phyloP scores from a whole-genome alignment of 2,888 invertebrate genomes.

The Allacma fusca region DNA sequence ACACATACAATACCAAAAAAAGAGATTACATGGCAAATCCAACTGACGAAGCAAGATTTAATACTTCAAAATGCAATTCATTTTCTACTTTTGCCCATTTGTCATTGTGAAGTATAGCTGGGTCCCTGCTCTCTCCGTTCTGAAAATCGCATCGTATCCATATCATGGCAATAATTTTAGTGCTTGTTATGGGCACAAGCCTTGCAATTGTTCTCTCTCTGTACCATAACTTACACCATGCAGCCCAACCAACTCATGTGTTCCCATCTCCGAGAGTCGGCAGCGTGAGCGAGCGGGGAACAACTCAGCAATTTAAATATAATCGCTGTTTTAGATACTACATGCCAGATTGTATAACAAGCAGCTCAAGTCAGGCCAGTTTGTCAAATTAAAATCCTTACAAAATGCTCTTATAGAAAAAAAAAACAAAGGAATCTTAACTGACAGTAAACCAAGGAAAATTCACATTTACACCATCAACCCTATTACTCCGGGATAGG shows the following conservation, averaged over 20 bases:
- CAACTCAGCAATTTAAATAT: neutral
- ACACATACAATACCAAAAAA: neutral
- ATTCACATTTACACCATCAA: constrained; percentile 31
- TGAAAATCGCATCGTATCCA: neutral
- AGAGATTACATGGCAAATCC: constrained; percentile 5
- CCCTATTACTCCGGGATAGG: neutral
- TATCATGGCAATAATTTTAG: constrained; percentile 2
- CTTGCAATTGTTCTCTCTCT: neutral
- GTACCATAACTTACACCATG: neutral
- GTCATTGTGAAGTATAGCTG: constrained; percentile 8
- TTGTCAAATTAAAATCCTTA: constrained; percentile 16
- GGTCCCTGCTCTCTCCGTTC: too few species aligned
- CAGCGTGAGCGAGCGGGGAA: neutral
- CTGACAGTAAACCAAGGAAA: constrained; percentile 24
- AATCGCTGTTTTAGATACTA: neutral
- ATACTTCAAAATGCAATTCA: neutral
- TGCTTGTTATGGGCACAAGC: constrained; percentile 8
- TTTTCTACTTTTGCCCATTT: constrained; percentile 1
- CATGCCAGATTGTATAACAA: constrained; percentile 4
- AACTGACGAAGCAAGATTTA: constrained; percentile 13
- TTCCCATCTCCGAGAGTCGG: too few species aligned
- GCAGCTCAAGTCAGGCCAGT: neutral
- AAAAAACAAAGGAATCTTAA: constrained; percentile 12
- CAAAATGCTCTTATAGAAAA: neutral
- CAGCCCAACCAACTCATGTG: too few species aligned